Base-by-base conservation (phyloP, 1,140 invertebrate species). In the Helicoverpa armigera region DNA sequence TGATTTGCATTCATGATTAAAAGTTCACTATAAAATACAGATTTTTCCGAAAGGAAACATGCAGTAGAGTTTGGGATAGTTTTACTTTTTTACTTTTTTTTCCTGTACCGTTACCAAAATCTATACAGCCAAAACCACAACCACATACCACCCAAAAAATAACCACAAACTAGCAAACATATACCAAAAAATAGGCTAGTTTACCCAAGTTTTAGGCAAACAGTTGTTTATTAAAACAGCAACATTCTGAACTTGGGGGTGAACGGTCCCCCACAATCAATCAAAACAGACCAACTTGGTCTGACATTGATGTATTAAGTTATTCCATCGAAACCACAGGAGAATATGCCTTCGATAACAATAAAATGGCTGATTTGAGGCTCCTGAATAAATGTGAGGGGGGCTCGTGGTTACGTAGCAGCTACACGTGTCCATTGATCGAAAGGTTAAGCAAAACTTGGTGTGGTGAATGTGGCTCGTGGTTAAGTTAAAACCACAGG, bases 251-350 rank as follows among this genome's bases (percentile, higher is more conserved):
- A 54, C 4, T 23, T 53, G 23, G 50, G 72, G 50, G 35, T 54
- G 58, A 58, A 60, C 72, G 58, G 72, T 74, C 31, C 31, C n/a
- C 53, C 2, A 74, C 54, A 60, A 75, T 75, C 73, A 75, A 63
- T 75, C 73, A 75, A 74, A 74, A 29, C 43, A 43, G 23, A 63
- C 73, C 56, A 61, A 75, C 35, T 61, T 61, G 35, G 11, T 23
- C 16, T 50, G 73, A 75, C 73, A 54, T 75, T 75, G 73, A 75
- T 63, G 73, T 63, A 75, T 75, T 75, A 63, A 63, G 56, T 63
- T 75, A 54, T 75, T 75, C 51, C 58, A 60, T 58, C 43, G 53
- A 58, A 74, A 56, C 53, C 54, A 48, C 53, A 58, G 14, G 72
- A 16, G 72, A 60, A 74, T 43, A n/a, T 51, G 53, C 14, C 43